Percentiles rank a stretch among this genome's conserved stretches.
These are phyloP conservation scores for Patella ulyssiponensis DNA, from an alignment of 2,888 invertebrate species.

Conservation along the genomic window DNA sequence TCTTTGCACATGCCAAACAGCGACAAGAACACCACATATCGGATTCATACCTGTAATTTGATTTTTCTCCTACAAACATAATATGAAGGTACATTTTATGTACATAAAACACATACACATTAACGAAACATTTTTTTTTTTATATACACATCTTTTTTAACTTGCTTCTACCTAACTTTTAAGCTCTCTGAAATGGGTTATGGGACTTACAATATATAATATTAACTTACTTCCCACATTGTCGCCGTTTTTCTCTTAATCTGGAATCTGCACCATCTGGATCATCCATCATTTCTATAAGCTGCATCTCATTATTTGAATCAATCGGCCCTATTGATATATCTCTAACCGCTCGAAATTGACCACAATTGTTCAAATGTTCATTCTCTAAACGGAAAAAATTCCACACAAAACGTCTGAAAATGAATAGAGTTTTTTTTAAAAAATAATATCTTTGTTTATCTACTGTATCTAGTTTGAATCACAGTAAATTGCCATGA, in stretches of 20 bases:
- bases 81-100: too few species aligned
- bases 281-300: constrained; percentile 94
- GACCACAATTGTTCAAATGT: constrained; percentile 98
- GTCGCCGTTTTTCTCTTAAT: constrained; percentile 46
- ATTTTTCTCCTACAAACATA: too few species aligned
- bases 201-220: too few species aligned
- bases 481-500: too few species aligned
- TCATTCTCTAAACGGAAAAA: constrained; percentile 99
- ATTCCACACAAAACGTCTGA: constrained; percentile 94
- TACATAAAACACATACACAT: too few species aligned
- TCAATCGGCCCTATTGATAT: constrained; percentile 76
- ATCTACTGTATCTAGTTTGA: background rate
- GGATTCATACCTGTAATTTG: too few species aligned
- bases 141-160: too few species aligned
- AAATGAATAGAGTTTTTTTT: background rate
- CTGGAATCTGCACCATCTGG: constrained; percentile 86
- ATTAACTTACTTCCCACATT: constrained; percentile 42
- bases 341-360: constrained; percentile 96
- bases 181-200: too few species aligned
- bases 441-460: background rate
- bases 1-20: too few species aligned
- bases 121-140: too few species aligned
- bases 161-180: too few species aligned
- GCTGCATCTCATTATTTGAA: constrained; percentile 87
- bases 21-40: too few species aligned